Conservation (phyloP, 2,113 vertebrate species). For the Lepisosteus osseus region DNA sequence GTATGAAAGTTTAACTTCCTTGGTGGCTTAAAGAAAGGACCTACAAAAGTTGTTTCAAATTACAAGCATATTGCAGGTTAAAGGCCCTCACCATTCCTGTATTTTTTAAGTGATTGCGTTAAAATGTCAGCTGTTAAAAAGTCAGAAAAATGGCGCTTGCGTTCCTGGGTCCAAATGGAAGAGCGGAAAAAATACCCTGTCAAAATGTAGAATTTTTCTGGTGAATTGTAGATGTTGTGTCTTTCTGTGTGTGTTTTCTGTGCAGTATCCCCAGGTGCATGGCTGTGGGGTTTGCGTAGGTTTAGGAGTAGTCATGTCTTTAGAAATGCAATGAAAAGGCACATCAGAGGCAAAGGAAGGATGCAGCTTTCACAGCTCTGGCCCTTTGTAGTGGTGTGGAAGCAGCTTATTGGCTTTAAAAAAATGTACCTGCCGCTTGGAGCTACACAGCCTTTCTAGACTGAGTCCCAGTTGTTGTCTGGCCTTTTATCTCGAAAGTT, state of each 20-base stretch:
- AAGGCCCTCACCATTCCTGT: too few relatives aligned
- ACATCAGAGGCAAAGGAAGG: constrained; percentile 50
- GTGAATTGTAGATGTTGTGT: not conserved
- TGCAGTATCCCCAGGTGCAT: constrained; percentile 31
- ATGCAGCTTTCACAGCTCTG: constrained; percentile 43
- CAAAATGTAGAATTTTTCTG: too few relatives aligned
- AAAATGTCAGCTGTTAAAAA: too few relatives aligned
- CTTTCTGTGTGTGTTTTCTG: not conserved
- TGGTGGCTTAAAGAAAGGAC: too few relatives aligned
- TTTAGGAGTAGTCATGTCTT: constrained; percentile 13
- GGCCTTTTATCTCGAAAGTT: constrained; percentile 39
- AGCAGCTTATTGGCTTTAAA: constrained; percentile 43
- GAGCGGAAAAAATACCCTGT: too few relatives aligned
- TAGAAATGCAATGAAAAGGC: constrained; percentile 22
- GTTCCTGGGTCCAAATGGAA: too few relatives aligned
- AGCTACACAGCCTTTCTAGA: constrained; percentile 43
- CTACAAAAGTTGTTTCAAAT: too few relatives aligned
- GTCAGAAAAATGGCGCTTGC: too few relatives aligned
- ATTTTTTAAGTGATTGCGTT: too few relatives aligned
- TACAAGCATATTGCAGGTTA: too few relatives aligned
- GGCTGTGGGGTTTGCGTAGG: not conserved
- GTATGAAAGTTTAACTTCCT: too few relatives aligned
- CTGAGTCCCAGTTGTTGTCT: constrained; percentile 49
- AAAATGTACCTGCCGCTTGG: constrained; percentile 50
- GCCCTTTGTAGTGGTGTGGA: constrained; percentile 59